Conservation (phyloP, 2,113 vertebrate genomes). For the Aspiorhynchus laticeps region DNA sequence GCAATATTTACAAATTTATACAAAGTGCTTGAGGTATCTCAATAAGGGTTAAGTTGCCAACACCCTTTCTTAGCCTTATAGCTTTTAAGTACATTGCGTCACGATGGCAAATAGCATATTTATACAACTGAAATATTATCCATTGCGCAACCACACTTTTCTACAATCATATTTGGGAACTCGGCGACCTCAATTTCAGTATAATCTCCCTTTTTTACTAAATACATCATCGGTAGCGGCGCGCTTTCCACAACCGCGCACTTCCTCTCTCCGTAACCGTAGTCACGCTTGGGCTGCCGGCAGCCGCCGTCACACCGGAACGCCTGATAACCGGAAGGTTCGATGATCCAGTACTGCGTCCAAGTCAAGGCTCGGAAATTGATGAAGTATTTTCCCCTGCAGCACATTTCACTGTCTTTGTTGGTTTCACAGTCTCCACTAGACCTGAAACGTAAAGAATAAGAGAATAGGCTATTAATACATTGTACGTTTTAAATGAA, state of each 20-base stretch:
- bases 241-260: slow-evolving; percentile 80
- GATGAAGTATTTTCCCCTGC: slow-evolving; percentile 82
- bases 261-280: slow-evolving; percentile 74
- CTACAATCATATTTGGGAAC: slow-evolving; percentile 86
- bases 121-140: slow-evolving; percentile 80
- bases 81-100: slow-evolving; percentile 68
- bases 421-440: slow-evolving; percentile 79
- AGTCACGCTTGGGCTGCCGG: slow-evolving; percentile 75
- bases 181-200: slow-evolving; percentile 89
- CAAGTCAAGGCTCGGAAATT: slow-evolving; percentile 83
- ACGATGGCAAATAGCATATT: slow-evolving; percentile 45
- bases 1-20: slow-evolving; percentile 67
- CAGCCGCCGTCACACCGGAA: slow-evolving; percentile 80
- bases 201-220: slow-evolving; percentile 86
- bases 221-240: slow-evolving; percentile 87
- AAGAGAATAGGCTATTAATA: background rate
- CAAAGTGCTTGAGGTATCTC: slow-evolving; percentile 72
- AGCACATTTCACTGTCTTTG: slow-evolving; percentile 72
- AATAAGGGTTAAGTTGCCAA: background rate
- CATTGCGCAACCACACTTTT: slow-evolving; percentile 81
- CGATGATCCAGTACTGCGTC: slow-evolving; percentile 87
- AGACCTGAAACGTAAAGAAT: slow-evolving; percentile 68
- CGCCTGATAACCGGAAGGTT: slow-evolving; percentile 82
- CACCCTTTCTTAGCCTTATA: background rate
- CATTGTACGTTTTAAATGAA: background rate